Percentiles rank a stretch among this genome's conserved stretches.
Conservation (phyloP, 2,113 vertebrate genomes). For the Onychostoma macrolepis region DNA sequence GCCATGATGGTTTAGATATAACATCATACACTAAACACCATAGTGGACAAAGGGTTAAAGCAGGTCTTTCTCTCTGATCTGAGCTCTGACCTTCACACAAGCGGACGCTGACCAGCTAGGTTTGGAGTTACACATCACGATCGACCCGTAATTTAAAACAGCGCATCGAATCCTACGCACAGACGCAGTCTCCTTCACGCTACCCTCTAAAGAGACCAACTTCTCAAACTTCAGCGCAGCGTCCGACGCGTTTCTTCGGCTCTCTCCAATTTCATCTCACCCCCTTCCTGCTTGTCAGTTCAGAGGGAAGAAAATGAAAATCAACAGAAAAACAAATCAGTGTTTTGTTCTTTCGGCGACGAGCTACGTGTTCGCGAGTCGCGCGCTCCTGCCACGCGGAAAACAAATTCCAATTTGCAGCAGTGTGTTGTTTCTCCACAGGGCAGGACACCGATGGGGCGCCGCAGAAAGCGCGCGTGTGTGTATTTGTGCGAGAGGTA, state of each 20-base stretch:
- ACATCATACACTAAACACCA: neutral
- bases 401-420: constrained; percentile 43
- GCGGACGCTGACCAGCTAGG: neutral
- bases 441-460: neutral
- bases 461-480: neutral
- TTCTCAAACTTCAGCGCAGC: constrained; percentile 8
- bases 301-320: constrained; percentile 32
- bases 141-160: constrained; percentile 15
- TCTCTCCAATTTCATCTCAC: neutral
- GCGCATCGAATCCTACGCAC: neutral
- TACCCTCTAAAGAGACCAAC: constrained; percentile 19
- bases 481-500: constrained; percentile 20
- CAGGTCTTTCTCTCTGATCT: neutral
- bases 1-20: too few relatives aligned
- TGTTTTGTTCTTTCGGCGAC: constrained; percentile 27
- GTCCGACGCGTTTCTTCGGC: neutral
- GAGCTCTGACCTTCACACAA: constrained; percentile 11
- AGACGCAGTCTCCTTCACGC: constrained; percentile 32
- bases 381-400: constrained; percentile 3
- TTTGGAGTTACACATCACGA: neutral
- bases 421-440: constrained; percentile 40
- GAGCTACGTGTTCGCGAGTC: neutral
- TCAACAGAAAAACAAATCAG: constrained; percentile 48
- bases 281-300: constrained; percentile 13
- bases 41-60: neutral